These are phyloP conservation scores for Stenotaenia linearis DNA, from an alignment of 2,888 invertebrate species.

Conservation along the genomic window DNA sequence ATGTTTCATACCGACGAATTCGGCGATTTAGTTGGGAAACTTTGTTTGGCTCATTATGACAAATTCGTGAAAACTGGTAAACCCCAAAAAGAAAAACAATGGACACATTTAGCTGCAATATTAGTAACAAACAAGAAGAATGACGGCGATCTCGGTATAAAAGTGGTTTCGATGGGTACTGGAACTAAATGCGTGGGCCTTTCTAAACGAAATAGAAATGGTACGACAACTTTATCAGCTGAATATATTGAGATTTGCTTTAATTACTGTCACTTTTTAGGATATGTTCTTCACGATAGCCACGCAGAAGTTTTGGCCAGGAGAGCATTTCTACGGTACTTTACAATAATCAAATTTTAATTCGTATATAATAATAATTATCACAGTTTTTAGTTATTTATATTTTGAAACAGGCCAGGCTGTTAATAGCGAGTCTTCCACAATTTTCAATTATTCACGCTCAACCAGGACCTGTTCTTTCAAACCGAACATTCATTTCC, in stretches of 20 bases:
- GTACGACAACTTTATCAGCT: no score
- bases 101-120: slow-evolving; percentile 76
- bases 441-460: background rate
- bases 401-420: slow-evolving; percentile 38
- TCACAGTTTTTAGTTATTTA: slow-evolving; percentile 32
- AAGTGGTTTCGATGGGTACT: slow-evolving; percentile 76
- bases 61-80: slow-evolving; percentile 71
- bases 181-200: slow-evolving; percentile 81
- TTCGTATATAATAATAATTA: background rate
- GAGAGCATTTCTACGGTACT: slow-evolving; percentile 70
- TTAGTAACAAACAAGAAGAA: slow-evolving; percentile 46
- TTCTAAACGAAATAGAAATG: background rate
- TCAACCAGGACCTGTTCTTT: slow-evolving; percentile 50
- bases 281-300: slow-evolving; percentile 72
- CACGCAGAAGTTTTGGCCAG: slow-evolving; percentile 87
- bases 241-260: no score
- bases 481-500: slow-evolving; percentile 60
- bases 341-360: background rate
- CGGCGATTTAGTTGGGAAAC: slow-evolving; percentile 51
- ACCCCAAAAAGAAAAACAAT: slow-evolving; percentile 62
- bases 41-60: slow-evolving; percentile 58
- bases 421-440: slow-evolving; percentile 31
- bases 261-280: no score
- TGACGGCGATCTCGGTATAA: slow-evolving; percentile 39
- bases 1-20: background rate